phyloP scores from a whole-genome alignment of 1,140 invertebrate genomes.

The Monomorium pharaonis region DNA sequence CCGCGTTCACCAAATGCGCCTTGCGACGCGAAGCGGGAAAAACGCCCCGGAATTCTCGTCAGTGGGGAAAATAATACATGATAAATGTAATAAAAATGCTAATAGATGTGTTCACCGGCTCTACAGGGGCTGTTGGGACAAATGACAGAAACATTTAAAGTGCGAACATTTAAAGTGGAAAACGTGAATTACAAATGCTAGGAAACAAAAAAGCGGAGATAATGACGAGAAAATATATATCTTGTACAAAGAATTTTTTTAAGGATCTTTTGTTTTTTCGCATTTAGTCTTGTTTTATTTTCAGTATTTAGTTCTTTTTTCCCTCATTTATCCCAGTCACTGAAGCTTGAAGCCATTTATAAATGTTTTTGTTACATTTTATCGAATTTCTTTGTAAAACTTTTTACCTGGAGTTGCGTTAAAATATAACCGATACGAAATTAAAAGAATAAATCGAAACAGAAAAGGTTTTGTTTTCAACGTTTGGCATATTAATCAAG shows the following conservation, averaged over 20 bases:
- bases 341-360: neutral
- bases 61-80: conserved; percentile 2
- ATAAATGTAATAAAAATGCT: conserved; percentile 37
- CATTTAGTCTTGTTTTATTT: neutral
- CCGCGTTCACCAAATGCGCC: conserved; percentile 2
- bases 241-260: neutral
- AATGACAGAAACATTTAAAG: neutral
- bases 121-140: neutral
- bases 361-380: neutral
- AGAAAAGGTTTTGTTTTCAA: neutral
- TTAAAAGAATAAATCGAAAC: neutral
- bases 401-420: neutral
- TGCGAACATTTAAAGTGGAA: neutral
- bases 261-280: neutral
- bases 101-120: neutral
- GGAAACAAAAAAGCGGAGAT: neutral
- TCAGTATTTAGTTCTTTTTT: neutral
- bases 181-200: neutral
- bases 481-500: neutral
- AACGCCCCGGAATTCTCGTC: neutral
- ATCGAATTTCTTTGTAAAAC: conserved; percentile 6
- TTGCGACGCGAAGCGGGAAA: conserved; percentile 4
- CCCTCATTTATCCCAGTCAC: neutral
- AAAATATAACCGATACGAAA: conserved; percentile 8
- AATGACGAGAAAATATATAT: neutral